These are phyloP conservation scores for Adelges cooleyi DNA, from an alignment of 1,140 invertebrate species.

Conservation along the genomic window DNA sequence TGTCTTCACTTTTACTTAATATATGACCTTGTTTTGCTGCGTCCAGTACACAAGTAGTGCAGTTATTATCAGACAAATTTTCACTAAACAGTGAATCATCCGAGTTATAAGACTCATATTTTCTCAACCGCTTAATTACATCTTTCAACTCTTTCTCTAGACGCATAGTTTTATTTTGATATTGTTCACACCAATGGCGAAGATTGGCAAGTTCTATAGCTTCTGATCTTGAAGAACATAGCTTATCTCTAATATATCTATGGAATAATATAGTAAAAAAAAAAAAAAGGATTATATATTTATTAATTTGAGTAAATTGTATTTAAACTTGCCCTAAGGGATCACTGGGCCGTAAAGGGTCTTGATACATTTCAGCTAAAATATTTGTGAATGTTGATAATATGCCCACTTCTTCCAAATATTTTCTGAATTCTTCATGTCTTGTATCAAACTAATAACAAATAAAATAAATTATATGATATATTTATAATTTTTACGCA, in stretches of 20 bases:
- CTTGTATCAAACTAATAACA: conserved; percentile 11
- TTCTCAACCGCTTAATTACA: conserved; percentile 5
- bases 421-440: conserved; percentile 25
- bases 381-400: conserved; percentile 14
- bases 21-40: neutral
- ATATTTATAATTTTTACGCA: no score
- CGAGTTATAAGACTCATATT: conserved; percentile 10
- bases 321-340: neutral
- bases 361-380: conserved; percentile 14
- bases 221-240: neutral
- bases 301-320: neutral
- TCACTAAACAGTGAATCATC: neutral
- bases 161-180: neutral
- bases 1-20: neutral
- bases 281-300: neutral
- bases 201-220: conserved; percentile 1
- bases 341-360: conserved; percentile 7
- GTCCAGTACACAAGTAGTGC: neutral
- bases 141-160: conserved; percentile 12
- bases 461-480: no score
- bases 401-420: conserved; percentile 12
- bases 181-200: conserved; percentile 11
- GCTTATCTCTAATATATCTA: conserved; percentile 7
- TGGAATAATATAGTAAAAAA: no score
- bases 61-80: neutral